Percentiles rank a stretch among this genome's conserved stretches.
Evolutionary conservation across 2,888 invertebrate genomes (phyloP).

Genomic region (Nymphalis c-album): DNA sequence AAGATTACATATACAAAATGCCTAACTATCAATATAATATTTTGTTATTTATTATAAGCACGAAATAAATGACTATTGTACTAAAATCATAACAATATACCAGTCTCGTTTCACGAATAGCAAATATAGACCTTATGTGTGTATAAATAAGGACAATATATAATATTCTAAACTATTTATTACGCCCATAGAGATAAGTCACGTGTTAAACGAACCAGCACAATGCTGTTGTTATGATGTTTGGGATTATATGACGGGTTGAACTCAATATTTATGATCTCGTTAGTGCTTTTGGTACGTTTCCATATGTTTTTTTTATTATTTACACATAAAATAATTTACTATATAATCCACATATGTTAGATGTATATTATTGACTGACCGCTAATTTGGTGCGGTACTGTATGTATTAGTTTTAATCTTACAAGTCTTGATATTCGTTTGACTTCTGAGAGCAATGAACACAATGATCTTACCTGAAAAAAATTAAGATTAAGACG

Average conservation of each 20-base stretch:
- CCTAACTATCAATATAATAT: not conserved
- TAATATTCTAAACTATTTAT: slow-evolving; percentile 9
- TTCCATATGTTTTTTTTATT: no score
- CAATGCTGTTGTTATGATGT: slow-evolving; percentile 32
- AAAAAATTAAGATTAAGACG: no score
- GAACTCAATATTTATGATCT: slow-evolving; percentile 26
- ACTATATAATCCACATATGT: no score
- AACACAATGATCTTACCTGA: no score
- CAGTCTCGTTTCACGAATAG: not conserved
- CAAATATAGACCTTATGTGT: not conserved
- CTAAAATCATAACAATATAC: not conserved
- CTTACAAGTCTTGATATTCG: no score
- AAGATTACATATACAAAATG: not conserved
- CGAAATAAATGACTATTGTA: not conserved
- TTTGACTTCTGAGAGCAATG: no score
- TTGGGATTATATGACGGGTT: slow-evolving; percentile 18
- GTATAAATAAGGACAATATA: not conserved
- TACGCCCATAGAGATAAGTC: slow-evolving; percentile 23
- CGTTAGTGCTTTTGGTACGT: slow-evolving; percentile 23
- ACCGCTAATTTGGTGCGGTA: no score
- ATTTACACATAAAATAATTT: no score
- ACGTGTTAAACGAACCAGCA: slow-evolving; percentile 30
- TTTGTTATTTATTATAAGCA: not conserved
- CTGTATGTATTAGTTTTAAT: no score
- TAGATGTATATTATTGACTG: no score